phyloP scores from a whole-genome alignment of 2,113 vertebrate genomes.

The Montifringilla adamsi region DNA sequence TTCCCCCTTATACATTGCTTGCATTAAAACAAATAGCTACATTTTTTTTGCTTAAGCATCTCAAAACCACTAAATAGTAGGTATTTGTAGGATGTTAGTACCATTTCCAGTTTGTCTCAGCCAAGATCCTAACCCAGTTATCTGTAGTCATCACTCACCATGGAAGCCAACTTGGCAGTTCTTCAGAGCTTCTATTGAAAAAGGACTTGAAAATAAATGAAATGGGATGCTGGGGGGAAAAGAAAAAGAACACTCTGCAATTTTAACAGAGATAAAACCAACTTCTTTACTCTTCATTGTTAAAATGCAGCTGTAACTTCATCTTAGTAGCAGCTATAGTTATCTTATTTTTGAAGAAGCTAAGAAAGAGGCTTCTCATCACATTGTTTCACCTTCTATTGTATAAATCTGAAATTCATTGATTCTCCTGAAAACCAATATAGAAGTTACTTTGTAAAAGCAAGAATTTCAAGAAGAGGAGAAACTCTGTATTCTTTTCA shows the following conservation, averaged over 20 bases:
- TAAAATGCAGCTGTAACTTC: background rate
- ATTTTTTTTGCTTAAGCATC: background rate
- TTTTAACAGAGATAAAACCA: background rate
- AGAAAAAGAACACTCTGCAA: background rate
- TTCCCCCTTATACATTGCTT: background rate
- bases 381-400: background rate
- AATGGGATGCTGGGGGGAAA: background rate
- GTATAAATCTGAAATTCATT: background rate
- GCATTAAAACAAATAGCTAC: background rate
- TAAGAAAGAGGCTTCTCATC: background rate
- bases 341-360: background rate
- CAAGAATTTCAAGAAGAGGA: background rate
- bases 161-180: background rate
- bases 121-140: constrained; percentile 23
- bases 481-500: background rate
- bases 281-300: constrained; percentile 8
- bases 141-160: constrained; percentile 3
- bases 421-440: background rate
- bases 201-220: background rate
- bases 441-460: background rate
- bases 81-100: background rate
- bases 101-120: background rate
- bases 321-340: background rate
- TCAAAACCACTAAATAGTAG: background rate
- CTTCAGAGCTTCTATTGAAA: constrained; percentile 16